Percentiles rank a stretch among this genome's conserved stretches.
Conservation (phyloP, 2,113 vertebrate genomes). For the Phaetusa simplex region DNA sequence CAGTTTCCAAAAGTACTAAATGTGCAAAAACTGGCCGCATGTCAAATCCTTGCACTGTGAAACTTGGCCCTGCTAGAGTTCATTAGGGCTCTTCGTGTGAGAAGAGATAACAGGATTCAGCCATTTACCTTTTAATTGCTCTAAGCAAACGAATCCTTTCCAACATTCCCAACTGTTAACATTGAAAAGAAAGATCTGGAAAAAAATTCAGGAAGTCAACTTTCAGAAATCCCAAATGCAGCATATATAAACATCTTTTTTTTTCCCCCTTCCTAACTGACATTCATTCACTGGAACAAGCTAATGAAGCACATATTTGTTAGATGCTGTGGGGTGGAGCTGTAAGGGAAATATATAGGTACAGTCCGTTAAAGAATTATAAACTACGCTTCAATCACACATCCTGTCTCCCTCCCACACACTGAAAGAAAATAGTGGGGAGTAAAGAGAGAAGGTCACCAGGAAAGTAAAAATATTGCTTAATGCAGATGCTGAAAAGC, state of each 20-base stretch:
- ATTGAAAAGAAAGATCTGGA: not conserved
- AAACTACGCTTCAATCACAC: slow-evolving; percentile 2
- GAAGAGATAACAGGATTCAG: not conserved
- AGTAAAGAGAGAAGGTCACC: not conserved
- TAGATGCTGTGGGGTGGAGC: not conserved
- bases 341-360: not conserved
- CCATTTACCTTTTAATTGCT: not conserved
- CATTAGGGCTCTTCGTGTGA: not conserved
- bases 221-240: not conserved
- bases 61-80: not conserved
- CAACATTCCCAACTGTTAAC: not conserved
- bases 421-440: slow-evolving; percentile 1
- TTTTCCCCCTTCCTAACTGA: no score
- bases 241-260: not conserved
- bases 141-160: not conserved
- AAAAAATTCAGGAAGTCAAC: not conserved
- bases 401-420: slow-evolving; percentile 29
- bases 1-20: not conserved
- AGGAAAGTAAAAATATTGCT: not conserved
- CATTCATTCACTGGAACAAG: not conserved
- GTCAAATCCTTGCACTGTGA: not conserved
- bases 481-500: not conserved
- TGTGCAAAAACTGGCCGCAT: not conserved
- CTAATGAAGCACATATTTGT: not conserved
- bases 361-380: not conserved